phyloP scores from a whole-genome alignment of 2,113 vertebrate species.

The Hylia prasina region DNA sequence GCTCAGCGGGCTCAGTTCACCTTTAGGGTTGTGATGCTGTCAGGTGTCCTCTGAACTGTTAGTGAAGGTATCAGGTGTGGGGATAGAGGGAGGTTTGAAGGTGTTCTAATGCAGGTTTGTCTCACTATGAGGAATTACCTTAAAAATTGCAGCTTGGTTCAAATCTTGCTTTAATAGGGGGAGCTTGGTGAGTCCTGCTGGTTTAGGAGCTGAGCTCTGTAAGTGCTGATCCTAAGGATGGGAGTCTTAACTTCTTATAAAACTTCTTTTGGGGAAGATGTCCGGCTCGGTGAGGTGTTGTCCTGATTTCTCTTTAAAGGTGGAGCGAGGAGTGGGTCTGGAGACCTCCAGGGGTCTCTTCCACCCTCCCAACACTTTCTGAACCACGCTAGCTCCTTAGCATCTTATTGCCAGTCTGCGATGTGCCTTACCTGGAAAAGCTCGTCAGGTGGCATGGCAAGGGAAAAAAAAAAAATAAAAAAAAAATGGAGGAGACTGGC shows the following conservation, averaged over 20 bases:
- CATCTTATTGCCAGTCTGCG: background rate
- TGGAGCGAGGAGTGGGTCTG: background rate
- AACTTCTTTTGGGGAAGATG: background rate
- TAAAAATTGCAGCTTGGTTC: background rate
- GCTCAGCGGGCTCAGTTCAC: background rate
- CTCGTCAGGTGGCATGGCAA: background rate
- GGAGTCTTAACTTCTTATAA: background rate
- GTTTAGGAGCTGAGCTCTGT: background rate
- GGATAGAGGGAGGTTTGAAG: background rate
- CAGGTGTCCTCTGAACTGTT: background rate
- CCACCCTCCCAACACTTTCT: background rate
- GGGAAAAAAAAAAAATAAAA: rapidly evolving
- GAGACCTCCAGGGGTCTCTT: background rate
- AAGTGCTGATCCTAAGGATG: background rate
- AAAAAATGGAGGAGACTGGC: background rate
- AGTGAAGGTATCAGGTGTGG: background rate
- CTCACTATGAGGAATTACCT: background rate
- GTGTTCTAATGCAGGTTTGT: background rate
- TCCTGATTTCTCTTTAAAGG: background rate
- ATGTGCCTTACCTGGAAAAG: background rate
- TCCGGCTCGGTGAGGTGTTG: background rate
- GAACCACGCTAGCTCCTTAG: rapidly evolving
- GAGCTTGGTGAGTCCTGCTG: background rate
- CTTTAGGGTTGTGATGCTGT: background rate
- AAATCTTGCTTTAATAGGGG: background rate